Base-by-base conservation (phyloP, 1,140 invertebrate species). In the Rhopalosiphum maidis region DNA sequence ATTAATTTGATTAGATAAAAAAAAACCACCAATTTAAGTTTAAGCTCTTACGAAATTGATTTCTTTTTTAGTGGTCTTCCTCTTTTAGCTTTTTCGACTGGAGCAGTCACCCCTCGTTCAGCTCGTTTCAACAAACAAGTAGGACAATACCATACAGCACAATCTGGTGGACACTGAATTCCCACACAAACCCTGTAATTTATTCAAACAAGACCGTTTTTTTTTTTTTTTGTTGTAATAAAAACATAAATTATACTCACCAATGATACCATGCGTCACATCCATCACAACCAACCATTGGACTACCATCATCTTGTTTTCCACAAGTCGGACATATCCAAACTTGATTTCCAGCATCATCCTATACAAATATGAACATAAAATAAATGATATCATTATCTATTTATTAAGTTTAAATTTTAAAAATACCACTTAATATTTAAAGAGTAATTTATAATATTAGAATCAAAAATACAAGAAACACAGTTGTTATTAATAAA, bases 191-290 rank as follows among this genome's bases (percentile, higher is more conserved):
- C 97, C 98, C 91, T 93, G 21, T 25, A 91, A 91, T 48, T n/a
- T 35, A 91, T 82, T 48, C 1, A 91, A 83, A 55, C 25, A 55
- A 37, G 37, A 55, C 15, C 8, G 55, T 55, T 37, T 43, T 23
- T 37, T 37, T 43, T 23, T 37, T 37, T 25, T 43, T 25, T 43
- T 8, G 35, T 43, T 23, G 2, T 35, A 85, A 9, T 23, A 22
- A 54, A 51, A 30, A 68, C 43, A 68, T 68, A 7, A 9, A 25
- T 37, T 54, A 37, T 11, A 92, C 90, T 37, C 3, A 93, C 91
- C 98, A 99, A 96, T 99, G 98, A 95, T 99, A 99, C 98, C 99
- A 99, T n/a, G 98, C 98, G 95, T 99, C 98, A 95, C 99, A 99
- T 77, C 97, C 97, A 95, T 99, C 99, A 96, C 99, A 99, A 60